Conservation (phyloP, 2,113 vertebrate genomes). For the Strigops habroptila region DNA sequence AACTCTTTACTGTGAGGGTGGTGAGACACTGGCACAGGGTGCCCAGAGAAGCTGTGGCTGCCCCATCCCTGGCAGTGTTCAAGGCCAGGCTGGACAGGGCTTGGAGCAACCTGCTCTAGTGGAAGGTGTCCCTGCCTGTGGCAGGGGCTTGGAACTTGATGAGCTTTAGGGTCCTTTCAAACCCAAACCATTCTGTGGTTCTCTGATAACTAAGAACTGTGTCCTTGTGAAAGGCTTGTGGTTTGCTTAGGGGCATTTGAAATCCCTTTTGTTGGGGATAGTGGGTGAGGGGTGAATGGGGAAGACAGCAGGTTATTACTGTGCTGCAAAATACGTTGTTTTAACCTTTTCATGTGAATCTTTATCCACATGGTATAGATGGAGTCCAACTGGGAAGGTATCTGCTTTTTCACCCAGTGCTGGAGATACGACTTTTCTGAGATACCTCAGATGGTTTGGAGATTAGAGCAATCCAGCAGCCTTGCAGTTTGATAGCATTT, state of each 20-base stretch:
- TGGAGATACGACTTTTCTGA: neutral
- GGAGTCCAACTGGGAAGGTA: neutral
- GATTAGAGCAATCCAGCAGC: slow-evolving; percentile 3
- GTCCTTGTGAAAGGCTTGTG: neutral
- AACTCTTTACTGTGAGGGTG: neutral
- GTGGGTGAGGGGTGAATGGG: neutral
- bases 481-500: slow-evolving; percentile 42
- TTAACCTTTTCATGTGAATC: neutral
- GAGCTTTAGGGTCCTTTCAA: neutral
- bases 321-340: neutral
- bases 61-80: neutral
- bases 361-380: neutral
- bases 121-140: neutral
- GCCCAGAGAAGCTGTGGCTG: neutral
- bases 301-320: neutral
- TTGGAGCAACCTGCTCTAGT: neutral
- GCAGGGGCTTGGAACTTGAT: neutral
- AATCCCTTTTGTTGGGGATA: neutral
- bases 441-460: neutral
- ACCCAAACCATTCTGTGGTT: neutral
- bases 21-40: neutral
- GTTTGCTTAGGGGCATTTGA: neutral
- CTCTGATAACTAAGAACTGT: neutral
- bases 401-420: neutral
- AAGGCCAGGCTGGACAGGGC: neutral